These are phyloP conservation scores for Acipenser transmontanus DNA, from an alignment of 2,797 vertebrate genomes.

Conservation along the genomic window DNA sequence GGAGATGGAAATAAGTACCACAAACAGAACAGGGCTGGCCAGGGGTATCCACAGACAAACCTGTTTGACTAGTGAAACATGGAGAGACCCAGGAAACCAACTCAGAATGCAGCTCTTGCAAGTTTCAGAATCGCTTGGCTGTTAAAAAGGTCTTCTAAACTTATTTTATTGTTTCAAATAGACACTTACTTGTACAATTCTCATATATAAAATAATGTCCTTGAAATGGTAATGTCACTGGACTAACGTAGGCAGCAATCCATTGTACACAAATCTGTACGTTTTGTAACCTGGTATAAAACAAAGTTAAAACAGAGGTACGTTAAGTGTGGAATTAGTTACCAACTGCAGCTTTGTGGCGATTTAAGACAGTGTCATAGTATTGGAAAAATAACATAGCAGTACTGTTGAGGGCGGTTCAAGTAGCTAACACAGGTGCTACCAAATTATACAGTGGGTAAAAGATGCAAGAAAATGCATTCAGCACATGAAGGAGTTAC, in stretches of 20 bases:
- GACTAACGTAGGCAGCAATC: neutral
- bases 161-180: neutral
- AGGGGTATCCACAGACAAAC: too few relatives aligned
- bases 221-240: neutral
- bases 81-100: neutral
- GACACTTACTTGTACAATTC: neutral
- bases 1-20: too few relatives aligned
- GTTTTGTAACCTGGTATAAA: neutral
- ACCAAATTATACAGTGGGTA: neutral
- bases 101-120: neutral
- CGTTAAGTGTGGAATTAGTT: neutral
- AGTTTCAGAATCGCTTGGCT: neutral
- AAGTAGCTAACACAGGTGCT: neutral
- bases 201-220: neutral
- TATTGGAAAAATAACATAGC: neutral
- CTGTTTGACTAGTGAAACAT: too few relatives aligned
- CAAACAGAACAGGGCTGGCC: too few relatives aligned
- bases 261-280: neutral
- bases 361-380: neutral
- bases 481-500: too few relatives aligned
- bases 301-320: neutral
- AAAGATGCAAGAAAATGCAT: neutral
- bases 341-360: too few relatives aligned
- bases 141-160: neutral
- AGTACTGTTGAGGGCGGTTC: neutral